Base-by-base conservation (phyloP, 2,797 vertebrate genomes). In the Anniella stebbinsi region DNA sequence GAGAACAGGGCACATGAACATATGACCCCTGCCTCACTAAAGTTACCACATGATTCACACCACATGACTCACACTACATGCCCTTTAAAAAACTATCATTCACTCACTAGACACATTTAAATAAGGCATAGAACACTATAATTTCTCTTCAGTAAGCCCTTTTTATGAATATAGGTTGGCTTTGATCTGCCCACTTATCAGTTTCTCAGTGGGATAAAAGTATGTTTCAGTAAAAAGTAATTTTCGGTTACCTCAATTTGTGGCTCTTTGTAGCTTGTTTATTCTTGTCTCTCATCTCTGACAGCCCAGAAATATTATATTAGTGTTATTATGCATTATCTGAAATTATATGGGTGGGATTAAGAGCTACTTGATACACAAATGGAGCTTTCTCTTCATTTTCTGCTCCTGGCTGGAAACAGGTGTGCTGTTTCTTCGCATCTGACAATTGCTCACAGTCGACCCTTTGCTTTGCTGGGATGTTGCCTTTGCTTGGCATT, bases 181-280 rank as follows among this genome's bases (percentile, higher is more conserved):
- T 87, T 80, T 90, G 10, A 69, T 89, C 41, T 85, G 86, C 18
- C 48, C 28, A 48, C 84, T 84, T 94, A 85, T 36, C 36, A 72
- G 4, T 36, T 89, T 88, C 78, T 85, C 78, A 15, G 1, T 33
- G 84, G 88, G 93, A 89, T 86, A 90, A 86, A 93, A 73, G 88
- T 78, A 92, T 88, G 87, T 93, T 82, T n/a, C 41, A 84, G 45
- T 60, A 17, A 72, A 92, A 87, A 28, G 13, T 93, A 72, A 90
- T 80, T 87, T 94, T 92, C 85, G 7, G 13, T 90, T 94, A 81
- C 21, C 63, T 92, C n/a, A 85, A 80, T 48, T 48, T 33, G 12
- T 51, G 30, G 76, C 54, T 90, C 36, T 66, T 90, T 63, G n/a
- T 38, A 72, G 48, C 66, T 45, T 70, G 36, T 72, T 48, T 28